These are phyloP conservation scores for Cecidostiba fungosa DNA, from an alignment of 2,888 invertebrate genomes.

Conservation along the genomic window DNA sequence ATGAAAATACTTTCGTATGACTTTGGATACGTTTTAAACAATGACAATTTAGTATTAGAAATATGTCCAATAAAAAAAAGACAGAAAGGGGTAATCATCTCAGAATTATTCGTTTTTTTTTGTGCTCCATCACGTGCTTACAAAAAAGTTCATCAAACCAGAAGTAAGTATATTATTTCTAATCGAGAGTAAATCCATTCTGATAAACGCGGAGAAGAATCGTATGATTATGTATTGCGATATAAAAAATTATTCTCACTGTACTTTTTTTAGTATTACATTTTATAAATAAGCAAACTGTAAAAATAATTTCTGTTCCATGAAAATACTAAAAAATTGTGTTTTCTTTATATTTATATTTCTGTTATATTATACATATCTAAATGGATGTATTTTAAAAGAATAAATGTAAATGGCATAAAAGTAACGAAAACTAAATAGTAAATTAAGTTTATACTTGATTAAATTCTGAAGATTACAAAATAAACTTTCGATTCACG, in stretches of 20 bases:
- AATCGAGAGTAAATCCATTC: not conserved
- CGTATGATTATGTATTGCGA: constrained; percentile 15
- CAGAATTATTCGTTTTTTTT: constrained; percentile 43
- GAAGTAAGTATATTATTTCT: constrained; percentile 34
- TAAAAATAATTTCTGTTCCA: constrained; percentile 9
- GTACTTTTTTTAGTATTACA: constrained; percentile 32
- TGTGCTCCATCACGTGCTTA: constrained; percentile 21
- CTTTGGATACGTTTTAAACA: constrained; percentile 55
- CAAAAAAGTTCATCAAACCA: not conserved
- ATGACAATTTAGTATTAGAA: constrained; percentile 60
- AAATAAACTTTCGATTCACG: not conserved
- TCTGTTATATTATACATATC: constrained; percentile 15
- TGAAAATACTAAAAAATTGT: not conserved
- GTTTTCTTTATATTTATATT: not conserved
- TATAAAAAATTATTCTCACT: constrained; percentile 18
- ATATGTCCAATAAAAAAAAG: constrained; percentile 50
- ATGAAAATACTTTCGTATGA: constrained; percentile 52
- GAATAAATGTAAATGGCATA: not conserved
- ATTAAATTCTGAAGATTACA: not conserved
- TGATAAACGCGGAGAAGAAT: constrained; percentile 2
- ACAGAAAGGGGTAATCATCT: constrained; percentile 32
- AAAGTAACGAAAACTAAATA: not conserved
- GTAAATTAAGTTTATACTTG: not conserved
- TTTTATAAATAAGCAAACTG: constrained; percentile 14
- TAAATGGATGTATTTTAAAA: constrained; percentile 17